phyloP scores from a whole-genome alignment of 1,140 invertebrate genomes.

The Neodiprion pinetum region DNA sequence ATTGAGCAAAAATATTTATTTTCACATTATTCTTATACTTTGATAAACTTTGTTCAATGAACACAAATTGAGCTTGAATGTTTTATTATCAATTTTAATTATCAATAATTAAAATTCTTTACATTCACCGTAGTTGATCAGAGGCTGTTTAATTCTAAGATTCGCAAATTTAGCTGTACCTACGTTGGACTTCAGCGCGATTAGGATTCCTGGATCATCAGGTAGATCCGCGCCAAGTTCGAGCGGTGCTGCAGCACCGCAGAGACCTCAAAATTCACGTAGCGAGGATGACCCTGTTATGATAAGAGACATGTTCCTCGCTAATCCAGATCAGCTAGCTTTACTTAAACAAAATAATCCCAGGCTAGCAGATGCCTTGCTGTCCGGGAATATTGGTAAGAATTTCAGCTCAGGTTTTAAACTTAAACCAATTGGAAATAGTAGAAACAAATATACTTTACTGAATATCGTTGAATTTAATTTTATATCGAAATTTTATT shows the following conservation, averaged over 20 bases:
- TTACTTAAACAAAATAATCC: conserved; percentile 95
- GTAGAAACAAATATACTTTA: no score
- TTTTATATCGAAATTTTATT: conserved; percentile 32
- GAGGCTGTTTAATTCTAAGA: not conserved
- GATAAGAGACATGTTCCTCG: conserved; percentile 87
- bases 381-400: conserved; percentile 80
- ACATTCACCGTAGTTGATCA: no score
- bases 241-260: conserved; percentile 25
- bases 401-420: not conserved
- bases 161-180: conserved; percentile 57
- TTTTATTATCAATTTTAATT: no score
- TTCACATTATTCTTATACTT: no score
- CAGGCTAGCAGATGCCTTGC: conserved; percentile 86
- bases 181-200: conserved; percentile 85
- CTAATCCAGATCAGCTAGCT: conserved; percentile 91
- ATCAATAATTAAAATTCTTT: no score
- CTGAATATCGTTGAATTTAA: no score
- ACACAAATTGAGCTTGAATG: no score
- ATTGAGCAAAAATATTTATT: no score
- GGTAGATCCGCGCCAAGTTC: conserved; percentile 24
- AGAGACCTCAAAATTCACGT: conserved; percentile 56
- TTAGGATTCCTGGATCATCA: conserved; percentile 75
- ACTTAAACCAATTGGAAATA: not conserved
- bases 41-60: no score
- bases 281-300: conserved; percentile 86